These are phyloP conservation scores for Tachysurus vachellii DNA, from an alignment of 2,113 vertebrate species.

Conservation along the genomic window DNA sequence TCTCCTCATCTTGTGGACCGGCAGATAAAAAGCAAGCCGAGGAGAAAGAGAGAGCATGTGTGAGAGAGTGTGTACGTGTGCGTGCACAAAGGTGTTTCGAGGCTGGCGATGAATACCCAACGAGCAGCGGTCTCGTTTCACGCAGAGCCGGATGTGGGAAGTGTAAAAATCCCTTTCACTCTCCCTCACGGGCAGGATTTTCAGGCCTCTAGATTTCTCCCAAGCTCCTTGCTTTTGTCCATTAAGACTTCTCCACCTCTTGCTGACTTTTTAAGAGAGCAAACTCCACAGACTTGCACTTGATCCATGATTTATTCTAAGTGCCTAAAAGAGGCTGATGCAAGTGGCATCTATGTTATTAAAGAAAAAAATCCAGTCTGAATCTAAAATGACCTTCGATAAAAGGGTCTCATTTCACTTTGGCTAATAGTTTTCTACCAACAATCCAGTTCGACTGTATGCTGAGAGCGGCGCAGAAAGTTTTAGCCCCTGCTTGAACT, in stretches of 20 bases:
- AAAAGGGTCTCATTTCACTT: background rate
- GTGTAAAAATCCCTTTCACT: conserved; percentile 78
- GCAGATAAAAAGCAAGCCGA: conserved; percentile 86
- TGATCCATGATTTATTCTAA: conserved; percentile 59
- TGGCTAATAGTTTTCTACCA: background rate
- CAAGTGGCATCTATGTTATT: conserved; percentile 67
- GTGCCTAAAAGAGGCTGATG: conserved; percentile 61
- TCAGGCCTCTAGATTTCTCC: conserved; percentile 68
- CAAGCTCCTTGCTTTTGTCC: conserved; percentile 62
- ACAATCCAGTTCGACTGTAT: background rate
- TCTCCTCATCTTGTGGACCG: conserved; percentile 88
- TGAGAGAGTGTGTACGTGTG: conserved; percentile 31
- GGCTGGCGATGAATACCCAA: conserved; percentile 78
- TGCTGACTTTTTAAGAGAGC: conserved; percentile 59
- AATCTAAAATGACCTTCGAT: background rate
- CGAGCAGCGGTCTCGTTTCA: conserved; percentile 71
- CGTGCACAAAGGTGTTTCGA: conserved; percentile 60
- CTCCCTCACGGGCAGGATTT: conserved; percentile 82
- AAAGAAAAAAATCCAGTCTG: background rate
- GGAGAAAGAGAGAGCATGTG: conserved; percentile 36
- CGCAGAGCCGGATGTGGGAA: conserved; percentile 79
- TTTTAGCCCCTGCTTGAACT: background rate
- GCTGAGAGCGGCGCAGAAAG: background rate
- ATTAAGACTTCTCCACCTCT: conserved; percentile 62
- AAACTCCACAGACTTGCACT: conserved; percentile 4